A percentile compares a stretch with the other conserved stretches of the same genome.
Evolutionary conservation across 2,797 vertebrate species (phyloP).

Genomic region (Varecia variegata): DNA sequence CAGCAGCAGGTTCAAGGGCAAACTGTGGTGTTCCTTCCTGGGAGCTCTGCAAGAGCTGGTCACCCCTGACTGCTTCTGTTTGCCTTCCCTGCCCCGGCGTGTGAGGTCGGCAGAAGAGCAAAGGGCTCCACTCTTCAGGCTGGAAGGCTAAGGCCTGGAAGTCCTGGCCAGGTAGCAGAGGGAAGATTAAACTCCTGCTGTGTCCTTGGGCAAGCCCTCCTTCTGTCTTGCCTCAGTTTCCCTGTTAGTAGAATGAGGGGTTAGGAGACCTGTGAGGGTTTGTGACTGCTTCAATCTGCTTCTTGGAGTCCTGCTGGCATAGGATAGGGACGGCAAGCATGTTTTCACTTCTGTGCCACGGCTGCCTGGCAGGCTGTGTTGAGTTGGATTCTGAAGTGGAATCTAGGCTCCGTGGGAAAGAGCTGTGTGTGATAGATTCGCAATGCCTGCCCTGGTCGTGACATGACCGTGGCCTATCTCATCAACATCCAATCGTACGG

Average conservation of each 20-base stretch:
- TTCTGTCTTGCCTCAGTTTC: neutral
- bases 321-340: neutral
- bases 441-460: neutral
- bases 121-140: neutral
- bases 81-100: neutral
- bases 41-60: neutral
- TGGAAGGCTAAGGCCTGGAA: neutral
- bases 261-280: neutral
- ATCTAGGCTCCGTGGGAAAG: neutral
- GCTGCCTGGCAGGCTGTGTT: neutral
- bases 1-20: neutral
- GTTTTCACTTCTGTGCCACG: neutral
- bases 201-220: neutral
- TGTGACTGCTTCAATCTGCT: neutral
- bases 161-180: neutral
- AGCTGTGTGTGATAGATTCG: neutral
- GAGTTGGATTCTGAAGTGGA: neutral
- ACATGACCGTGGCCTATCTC: neutral
- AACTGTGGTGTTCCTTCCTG: neutral
- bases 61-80: neutral
- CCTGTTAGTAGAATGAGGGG: neutral
- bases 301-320: neutral
- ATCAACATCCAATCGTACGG: neutral
- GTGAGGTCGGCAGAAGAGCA: neutral
- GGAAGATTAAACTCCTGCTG: neutral